These are phyloP conservation scores for Odontamblyopus lacepedii DNA, from an alignment of 2,797 vertebrate genomes.

Conservation along the genomic window DNA sequence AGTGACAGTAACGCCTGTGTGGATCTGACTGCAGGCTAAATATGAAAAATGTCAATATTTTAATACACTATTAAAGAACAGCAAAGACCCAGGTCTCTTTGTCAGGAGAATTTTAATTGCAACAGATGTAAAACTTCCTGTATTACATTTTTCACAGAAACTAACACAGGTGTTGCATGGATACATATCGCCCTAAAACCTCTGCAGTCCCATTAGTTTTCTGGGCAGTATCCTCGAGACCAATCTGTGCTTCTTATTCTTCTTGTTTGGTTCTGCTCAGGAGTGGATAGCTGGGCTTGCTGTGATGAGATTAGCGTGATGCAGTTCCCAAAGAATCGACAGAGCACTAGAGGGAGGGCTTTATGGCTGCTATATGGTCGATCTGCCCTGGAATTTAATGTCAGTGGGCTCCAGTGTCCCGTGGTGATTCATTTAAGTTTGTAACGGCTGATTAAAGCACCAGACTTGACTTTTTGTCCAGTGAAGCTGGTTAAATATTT, in stretches of 20 bases:
- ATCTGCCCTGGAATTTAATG: constrained; percentile 49
- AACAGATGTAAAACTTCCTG: constrained; percentile 24
- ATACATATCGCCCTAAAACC: constrained; percentile 36
- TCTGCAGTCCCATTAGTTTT: constrained; percentile 48
- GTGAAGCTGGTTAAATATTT: constrained; percentile 31
- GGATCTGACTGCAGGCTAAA: constrained; percentile 36
- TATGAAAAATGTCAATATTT: constrained; percentile 30
- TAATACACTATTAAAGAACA: constrained; percentile 22
- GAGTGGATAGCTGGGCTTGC: constrained; percentile 53
- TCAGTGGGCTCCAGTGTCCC: constrained; percentile 52
- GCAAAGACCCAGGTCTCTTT: constrained; percentile 17
- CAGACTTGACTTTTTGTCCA: constrained; percentile 51
- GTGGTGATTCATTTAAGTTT: constrained; percentile 64
- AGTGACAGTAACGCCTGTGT: constrained; percentile 27
- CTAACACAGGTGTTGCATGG: constrained; percentile 42
- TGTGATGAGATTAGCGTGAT: constrained; percentile 60
- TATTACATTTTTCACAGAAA: constrained; percentile 19
- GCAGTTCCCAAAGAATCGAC: constrained; percentile 49
- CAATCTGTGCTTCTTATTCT: constrained; percentile 33
- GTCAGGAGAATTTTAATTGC: constrained; percentile 15
- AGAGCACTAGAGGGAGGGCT: constrained; percentile 44
- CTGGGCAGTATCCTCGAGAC: constrained; percentile 32
- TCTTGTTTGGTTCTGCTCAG: constrained; percentile 42
- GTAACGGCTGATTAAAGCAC: constrained; percentile 66
- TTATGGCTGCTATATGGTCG: constrained; percentile 48